Evolutionary conservation across 2,888 invertebrate genomes (phyloP), one percentile per base, ranked within the genome.

Genomic region (Pammene fasciana): DNA sequence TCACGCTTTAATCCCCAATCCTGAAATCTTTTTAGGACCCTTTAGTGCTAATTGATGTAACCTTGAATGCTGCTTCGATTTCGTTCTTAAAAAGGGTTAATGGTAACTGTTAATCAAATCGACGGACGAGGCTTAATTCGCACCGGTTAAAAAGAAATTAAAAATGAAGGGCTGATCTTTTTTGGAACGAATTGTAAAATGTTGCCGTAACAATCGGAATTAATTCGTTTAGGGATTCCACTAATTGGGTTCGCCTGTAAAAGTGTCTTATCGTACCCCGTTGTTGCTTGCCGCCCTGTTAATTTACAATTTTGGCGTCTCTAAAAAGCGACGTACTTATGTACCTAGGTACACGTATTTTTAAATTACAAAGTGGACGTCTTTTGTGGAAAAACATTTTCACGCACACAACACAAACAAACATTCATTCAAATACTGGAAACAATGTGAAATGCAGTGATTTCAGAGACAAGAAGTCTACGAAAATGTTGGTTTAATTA

Each of bases 1-100:
- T 87, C 86, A 85, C 81, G 79, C 79, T 86, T 81, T 86, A 89
- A 88, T 88, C 87, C 73, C 75, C 74, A 77, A 74, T 75, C 75
- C 75, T 76, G 76, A 77, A 68, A 67, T 61, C 66, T 70, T 70
- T 70, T 66, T 67, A 61, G 66, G 56, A 57, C 50, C 50, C 56
- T 70, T 62, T 62, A 54, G 59, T 61, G 55, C 70, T 70, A 70
- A 70, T 70, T 70, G 70, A 70, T 65, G 70, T 70, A 65, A 70
- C 70, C 70, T 70, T 70, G 70, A 65, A 68, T 48, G 54, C 55
- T 57, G 65, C 57, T 68, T 70, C 60, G 65, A 61, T 62, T 68
- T 68, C 43, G 14, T 48, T 56, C 61, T 70, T n/a, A n/a, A 60
- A 70, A 65, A 46, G 59, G 65, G 65, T 54, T 65, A 60, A 60